Conservation (phyloP, 2,888 invertebrate species). For the Bimastos eiseni region DNA sequence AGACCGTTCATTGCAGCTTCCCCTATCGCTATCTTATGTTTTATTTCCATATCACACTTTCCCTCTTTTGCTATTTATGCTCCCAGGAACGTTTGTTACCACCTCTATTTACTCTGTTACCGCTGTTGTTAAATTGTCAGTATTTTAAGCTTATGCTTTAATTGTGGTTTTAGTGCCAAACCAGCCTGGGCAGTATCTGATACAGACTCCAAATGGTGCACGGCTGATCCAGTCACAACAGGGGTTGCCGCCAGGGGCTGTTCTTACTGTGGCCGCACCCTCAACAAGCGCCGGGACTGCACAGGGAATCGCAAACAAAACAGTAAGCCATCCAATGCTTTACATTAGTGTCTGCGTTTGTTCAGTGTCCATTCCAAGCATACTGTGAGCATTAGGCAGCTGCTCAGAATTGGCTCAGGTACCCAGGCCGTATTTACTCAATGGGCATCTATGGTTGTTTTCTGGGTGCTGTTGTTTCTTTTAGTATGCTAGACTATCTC, state of each 20-base stretch:
- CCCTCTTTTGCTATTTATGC: no score
- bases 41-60: no score
- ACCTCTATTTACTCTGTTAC: neutral
- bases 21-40: no score
- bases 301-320: neutral
- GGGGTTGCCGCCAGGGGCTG: neutral
- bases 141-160: neutral
- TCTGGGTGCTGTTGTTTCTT: neutral
- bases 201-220: slow-evolving; percentile 18
- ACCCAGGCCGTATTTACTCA: neutral
- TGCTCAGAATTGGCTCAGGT: no score
- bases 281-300: neutral
- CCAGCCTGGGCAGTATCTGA: neutral
- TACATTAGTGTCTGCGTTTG: neutral
- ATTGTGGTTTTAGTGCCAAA: neutral
- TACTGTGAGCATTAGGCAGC: neutral
- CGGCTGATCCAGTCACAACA: slow-evolving; percentile 19
- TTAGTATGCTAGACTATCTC: neutral
- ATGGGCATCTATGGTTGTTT: neutral
- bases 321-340: neutral
- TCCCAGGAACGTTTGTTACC: no score
- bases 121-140: neutral
- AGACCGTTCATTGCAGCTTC: no score
- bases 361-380: neutral
- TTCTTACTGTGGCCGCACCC: neutral